These are phyloP conservation scores for Cyprinodon variegatus DNA, from an alignment of 2,113 vertebrate genomes.

Conservation along the genomic window DNA sequence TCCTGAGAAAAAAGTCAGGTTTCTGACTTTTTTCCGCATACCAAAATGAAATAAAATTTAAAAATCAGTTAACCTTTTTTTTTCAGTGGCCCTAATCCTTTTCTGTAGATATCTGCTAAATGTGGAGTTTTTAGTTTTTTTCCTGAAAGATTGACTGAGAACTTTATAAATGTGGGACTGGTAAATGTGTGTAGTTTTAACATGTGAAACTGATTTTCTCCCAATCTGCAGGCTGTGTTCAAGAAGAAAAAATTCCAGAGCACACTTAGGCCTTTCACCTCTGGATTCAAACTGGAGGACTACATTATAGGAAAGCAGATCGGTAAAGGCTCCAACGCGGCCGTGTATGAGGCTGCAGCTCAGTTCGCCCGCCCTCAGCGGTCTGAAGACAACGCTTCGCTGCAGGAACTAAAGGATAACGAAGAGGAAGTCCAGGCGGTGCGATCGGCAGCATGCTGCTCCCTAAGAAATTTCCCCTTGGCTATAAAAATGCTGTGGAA, in stretches of 20 bases:
- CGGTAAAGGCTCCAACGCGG: constrained; percentile 90
- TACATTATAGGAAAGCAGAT: constrained; percentile 88
- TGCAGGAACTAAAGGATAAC: constrained; percentile 35
- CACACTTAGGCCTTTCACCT: constrained; percentile 69
- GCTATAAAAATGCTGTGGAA: constrained; percentile 86
- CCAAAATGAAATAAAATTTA: no score
- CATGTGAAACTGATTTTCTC: neutral
- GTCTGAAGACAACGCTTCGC: neutral
- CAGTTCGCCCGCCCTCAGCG: constrained; percentile 36
- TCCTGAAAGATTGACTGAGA: no score
- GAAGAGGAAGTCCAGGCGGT: constrained; percentile 7
- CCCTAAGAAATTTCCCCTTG: constrained; percentile 66
- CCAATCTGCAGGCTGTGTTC: constrained; percentile 82
- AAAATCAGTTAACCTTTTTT: no score
- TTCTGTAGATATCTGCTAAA: no score
- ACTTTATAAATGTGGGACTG: no score
- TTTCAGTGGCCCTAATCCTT: no score
- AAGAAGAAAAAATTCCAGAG: constrained; percentile 81
- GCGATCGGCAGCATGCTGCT: constrained; percentile 46
- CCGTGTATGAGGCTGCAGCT: constrained; percentile 87
- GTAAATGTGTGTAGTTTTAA: no score
- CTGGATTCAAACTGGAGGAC: constrained; percentile 90
- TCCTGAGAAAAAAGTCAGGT: no score
- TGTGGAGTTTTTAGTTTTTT: no score
- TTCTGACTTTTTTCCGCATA: no score